Evolutionary conservation across 2,888 invertebrate genomes (phyloP).

Genomic region (Acleris literana): DNA sequence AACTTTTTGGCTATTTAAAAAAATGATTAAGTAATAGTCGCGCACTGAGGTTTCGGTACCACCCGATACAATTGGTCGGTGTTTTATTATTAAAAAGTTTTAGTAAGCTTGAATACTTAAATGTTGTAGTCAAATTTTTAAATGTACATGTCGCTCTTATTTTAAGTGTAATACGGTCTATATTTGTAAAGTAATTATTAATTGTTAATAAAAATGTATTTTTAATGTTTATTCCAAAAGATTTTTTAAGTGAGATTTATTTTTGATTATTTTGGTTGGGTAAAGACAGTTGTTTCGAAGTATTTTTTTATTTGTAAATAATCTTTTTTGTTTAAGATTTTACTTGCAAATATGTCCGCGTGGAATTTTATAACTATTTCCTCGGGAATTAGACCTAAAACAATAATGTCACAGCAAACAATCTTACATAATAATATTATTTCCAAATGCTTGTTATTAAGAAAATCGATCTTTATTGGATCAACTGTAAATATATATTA

Average conservation of each 20-base stretch:
- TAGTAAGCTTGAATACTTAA: background rate
- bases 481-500: conserved; percentile 20
- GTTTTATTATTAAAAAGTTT: too few relatives aligned
- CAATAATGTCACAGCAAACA: too few relatives aligned
- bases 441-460: background rate
- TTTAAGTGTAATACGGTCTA: conserved; percentile 3
- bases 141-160: conserved; percentile 8
- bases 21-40: too few relatives aligned
- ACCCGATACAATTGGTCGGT: too few relatives aligned
- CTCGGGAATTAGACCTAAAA: too few relatives aligned
- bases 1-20: too few relatives aligned
- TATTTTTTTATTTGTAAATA: background rate
- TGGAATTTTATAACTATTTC: too few relatives aligned
- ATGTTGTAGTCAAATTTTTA: conserved; percentile 5
- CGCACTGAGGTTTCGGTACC: too few relatives aligned
- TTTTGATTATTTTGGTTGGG: conserved; percentile 9
- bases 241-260: conserved; percentile 10
- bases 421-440: background rate
- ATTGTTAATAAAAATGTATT: conserved; percentile 12
- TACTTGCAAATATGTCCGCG: too few relatives aligned
- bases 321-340: background rate
- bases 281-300: conserved; percentile 1
- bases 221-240: conserved; percentile 15
- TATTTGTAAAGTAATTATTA: background rate
- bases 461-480: background rate